Evolutionary conservation across 2,888 invertebrate species (phyloP).

Genomic region (Plebejus argus): DNA sequence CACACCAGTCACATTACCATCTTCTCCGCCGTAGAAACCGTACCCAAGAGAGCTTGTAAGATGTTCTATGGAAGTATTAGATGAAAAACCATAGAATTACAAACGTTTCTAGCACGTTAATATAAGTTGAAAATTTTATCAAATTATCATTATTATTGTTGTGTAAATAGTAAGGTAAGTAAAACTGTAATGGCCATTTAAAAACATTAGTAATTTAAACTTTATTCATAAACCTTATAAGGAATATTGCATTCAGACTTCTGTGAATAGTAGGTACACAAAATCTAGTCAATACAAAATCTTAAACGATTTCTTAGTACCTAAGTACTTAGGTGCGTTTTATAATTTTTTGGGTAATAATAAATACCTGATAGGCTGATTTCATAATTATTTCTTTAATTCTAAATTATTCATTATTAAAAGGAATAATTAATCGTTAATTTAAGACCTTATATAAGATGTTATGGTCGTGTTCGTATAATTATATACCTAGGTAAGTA

Average conservation of each 20-base stretch:
- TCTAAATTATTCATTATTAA: too few species aligned
- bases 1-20: constrained; percentile 74
- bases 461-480: not conserved
- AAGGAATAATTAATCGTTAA: too few species aligned
- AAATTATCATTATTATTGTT: not conserved
- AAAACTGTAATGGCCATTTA: not conserved
- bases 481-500: not conserved
- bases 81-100: not conserved
- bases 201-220: not conserved
- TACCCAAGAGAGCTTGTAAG: not conserved
- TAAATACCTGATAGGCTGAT: not conserved
- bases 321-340: not conserved
- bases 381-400: not conserved
- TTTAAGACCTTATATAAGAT: not conserved
- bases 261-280: not conserved
- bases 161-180: not conserved
- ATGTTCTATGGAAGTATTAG: not conserved
- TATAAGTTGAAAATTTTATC: too few species aligned
- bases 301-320: not conserved
- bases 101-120: not conserved
- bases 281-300: not conserved
- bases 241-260: not conserved
- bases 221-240: not conserved
- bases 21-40: constrained; percentile 56
- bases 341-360: not conserved